Conservation (phyloP, 2,888 invertebrate genomes). For the Tyria jacobaeae region DNA sequence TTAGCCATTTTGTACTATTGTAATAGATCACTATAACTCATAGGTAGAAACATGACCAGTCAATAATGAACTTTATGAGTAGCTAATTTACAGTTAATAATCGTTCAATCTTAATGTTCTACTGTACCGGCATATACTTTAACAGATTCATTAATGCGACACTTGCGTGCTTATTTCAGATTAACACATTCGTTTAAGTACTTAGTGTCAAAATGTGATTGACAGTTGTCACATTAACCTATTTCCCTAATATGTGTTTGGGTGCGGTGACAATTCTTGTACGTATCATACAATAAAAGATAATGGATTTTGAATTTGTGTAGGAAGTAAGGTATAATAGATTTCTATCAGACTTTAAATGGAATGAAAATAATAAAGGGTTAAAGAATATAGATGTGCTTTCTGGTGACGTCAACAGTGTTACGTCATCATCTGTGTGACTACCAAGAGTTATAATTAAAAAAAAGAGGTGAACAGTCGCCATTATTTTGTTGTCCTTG, state of each 20-base stretch:
- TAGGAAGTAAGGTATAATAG: not conserved
- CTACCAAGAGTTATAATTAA: no score
- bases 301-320: not conserved
- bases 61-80: not conserved
- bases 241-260: not conserved
- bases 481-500: no score
- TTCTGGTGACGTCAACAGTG: no score
- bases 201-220: not conserved
- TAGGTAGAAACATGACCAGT: not conserved
- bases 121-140: not conserved
- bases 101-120: not conserved
- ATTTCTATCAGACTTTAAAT: not conserved
- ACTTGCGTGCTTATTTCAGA: not conserved
- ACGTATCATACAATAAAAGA: not conserved
- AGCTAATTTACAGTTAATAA: not conserved
- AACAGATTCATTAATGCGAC: not conserved
- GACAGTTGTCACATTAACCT: slow-evolving; percentile 1
- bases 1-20: not conserved
- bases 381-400: no score
- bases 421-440: no score
- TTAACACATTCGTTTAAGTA: not conserved
- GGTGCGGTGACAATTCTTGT: not conserved
- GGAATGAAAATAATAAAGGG: no score
- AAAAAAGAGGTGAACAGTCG: no score
- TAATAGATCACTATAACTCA: not conserved